Percentiles rank a stretch among this genome's conserved stretches.
These are phyloP conservation scores for Australoheros scitulus DNA, from an alignment of 2,113 vertebrate genomes.

Conservation along the genomic window DNA sequence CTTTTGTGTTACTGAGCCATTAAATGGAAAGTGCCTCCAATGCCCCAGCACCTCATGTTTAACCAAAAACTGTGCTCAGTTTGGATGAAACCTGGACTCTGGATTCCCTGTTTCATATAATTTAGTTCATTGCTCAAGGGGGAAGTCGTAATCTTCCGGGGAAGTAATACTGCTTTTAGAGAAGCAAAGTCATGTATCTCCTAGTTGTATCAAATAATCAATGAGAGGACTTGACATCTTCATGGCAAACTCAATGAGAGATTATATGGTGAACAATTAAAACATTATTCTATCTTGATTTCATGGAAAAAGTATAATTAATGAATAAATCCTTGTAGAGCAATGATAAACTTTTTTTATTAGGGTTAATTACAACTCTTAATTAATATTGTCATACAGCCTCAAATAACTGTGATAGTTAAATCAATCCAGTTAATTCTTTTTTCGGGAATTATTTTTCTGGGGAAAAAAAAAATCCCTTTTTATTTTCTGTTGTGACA, in stretches of 20 bases:
- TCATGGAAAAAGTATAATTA: constrained; percentile 18
- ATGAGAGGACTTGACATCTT: constrained; percentile 22
- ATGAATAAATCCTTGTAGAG: constrained; percentile 9
- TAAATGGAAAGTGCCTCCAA: background rate
- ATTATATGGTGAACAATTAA: background rate
- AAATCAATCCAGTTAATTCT: constrained; percentile 52
- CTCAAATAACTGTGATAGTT: constrained; percentile 31
- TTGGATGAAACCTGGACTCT: constrained; percentile 10
- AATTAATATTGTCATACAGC: constrained; percentile 25
- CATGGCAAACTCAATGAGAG: background rate
- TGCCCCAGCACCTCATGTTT: constrained; percentile 9
- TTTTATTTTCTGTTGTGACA: constrained; percentile 34
- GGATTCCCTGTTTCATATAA: constrained; percentile 13
- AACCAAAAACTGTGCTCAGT: background rate
- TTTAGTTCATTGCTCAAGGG: background rate
- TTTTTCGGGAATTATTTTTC: constrained; percentile 42
- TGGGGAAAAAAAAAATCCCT: constrained; percentile 7
- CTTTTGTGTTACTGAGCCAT: background rate
- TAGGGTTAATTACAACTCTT: constrained; percentile 32
- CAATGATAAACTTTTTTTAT: background rate
- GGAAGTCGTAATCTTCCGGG: background rate
- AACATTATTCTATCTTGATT: constrained; percentile 10
- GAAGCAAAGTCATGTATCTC: constrained; percentile 2
- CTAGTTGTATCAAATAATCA: constrained; percentile 29
- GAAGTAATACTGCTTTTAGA: constrained; percentile 21